These are phyloP conservation scores for Pseudobourletiella spinata DNA, from an alignment of 1,140 invertebrate species.

Conservation along the genomic window DNA sequence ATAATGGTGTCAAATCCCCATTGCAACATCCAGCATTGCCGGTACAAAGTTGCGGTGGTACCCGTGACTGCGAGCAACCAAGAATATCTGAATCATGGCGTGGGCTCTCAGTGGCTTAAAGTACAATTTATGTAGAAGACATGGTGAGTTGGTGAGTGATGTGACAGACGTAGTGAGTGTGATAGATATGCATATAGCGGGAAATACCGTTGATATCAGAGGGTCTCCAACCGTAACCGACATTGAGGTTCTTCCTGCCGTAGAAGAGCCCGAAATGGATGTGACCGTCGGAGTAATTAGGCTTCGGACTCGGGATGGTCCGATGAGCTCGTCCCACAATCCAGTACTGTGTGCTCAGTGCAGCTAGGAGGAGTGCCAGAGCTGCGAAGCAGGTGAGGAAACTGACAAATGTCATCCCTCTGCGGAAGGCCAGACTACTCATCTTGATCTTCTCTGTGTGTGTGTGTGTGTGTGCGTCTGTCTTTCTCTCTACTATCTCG, in stretches of 20 bases:
- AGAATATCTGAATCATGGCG: too few relatives aligned
- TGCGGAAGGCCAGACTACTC: constrained; percentile 51
- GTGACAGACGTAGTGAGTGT: too few relatives aligned
- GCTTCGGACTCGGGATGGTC: constrained; percentile 46
- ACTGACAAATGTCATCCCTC: constrained; percentile 76
- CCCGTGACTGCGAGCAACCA: too few relatives aligned
- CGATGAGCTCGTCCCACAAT: constrained; percentile 63
- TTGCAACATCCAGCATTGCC: too few relatives aligned
- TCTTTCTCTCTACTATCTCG: too few relatives aligned
- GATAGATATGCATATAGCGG: too few relatives aligned
- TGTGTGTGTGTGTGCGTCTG: too few relatives aligned
- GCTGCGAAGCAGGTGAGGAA: constrained; percentile 76
- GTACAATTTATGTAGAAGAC: too few relatives aligned
- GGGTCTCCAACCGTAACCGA: constrained; percentile 68
- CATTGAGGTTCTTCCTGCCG: constrained; percentile 70
- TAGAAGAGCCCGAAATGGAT: constrained; percentile 76
- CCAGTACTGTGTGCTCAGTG: constrained; percentile 82
- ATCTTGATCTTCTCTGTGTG: constrained; percentile 25
- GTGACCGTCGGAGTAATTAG: constrained; percentile 59
- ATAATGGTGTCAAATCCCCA: too few relatives aligned
- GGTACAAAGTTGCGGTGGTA: too few relatives aligned
- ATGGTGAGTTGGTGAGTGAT: too few relatives aligned
- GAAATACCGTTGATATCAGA: constrained; percentile 64
- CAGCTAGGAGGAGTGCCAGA: constrained; percentile 65
- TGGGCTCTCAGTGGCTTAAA: too few relatives aligned